Percentiles rank a stretch among this genome's conserved stretches.
Conservation (phyloP, 2,113 vertebrate genomes). For the Tragelaphus buxtoni region DNA sequence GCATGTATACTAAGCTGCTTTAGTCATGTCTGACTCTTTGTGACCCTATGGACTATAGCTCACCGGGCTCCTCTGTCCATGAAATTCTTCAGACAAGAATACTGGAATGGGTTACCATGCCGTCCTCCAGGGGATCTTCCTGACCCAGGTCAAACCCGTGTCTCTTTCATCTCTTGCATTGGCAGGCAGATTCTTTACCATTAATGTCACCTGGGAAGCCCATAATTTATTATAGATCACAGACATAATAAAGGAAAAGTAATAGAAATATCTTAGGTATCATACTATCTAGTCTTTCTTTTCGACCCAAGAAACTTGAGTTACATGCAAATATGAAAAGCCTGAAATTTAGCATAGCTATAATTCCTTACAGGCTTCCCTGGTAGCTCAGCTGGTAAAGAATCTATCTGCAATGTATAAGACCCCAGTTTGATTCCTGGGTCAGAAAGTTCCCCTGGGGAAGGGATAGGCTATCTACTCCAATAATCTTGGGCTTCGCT, state of each 20-base stretch:
- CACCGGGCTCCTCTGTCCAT: not conserved
- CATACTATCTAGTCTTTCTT: not conserved
- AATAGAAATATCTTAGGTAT: not conserved
- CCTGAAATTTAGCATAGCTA: not conserved
- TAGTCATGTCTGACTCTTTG: not conserved
- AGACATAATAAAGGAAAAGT: not conserved
- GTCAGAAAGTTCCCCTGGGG: not conserved
- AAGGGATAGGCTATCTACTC: not conserved
- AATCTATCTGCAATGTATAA: not conserved
- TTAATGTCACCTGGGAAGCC: not conserved
- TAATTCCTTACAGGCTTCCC: not conserved
- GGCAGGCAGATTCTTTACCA: not conserved
- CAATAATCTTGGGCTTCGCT: not conserved
- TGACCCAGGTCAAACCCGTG: not conserved
- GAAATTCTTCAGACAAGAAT: not conserved
- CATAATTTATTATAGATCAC: not conserved
- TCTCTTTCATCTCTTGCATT: not conserved
- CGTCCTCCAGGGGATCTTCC: not conserved
- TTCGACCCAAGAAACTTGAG: not conserved
- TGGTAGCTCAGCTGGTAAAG: not conserved
- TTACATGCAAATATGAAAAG: not conserved
- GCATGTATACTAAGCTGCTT: not conserved
- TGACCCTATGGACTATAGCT: not conserved
- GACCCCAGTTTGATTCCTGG: not conserved
- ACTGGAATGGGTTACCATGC: not conserved